Conservation (phyloP, 2,888 invertebrate genomes). For the Melanophora roralis region DNA sequence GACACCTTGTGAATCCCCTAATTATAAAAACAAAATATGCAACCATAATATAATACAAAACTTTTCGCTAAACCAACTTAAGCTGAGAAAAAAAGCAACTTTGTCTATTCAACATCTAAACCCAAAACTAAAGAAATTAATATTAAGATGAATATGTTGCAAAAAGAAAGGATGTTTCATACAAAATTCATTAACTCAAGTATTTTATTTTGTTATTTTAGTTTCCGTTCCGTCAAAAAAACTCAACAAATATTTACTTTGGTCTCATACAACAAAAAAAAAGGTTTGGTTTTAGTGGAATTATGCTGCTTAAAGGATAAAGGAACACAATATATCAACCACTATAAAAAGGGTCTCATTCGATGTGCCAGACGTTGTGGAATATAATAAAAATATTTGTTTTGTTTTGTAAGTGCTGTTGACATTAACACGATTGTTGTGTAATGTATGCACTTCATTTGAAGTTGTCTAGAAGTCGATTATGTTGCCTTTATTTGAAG, state of each 20-base stretch:
- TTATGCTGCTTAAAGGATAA: background rate
- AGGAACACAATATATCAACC: conserved; percentile 25
- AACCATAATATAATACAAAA: background rate
- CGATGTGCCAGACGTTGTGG: background rate
- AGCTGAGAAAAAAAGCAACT: background rate
- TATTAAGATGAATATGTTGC: background rate
- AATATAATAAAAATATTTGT: conserved; percentile 20
- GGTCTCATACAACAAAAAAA: background rate
- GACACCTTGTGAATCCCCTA: too few species aligned
- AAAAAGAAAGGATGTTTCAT: conserved; percentile 1
- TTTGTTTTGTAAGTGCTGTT: conserved; percentile 17
- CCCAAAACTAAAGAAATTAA: conserved; percentile 17
- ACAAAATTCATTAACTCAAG: conserved; percentile 54
- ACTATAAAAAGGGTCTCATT: background rate
- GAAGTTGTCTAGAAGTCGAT: conserved; percentile 6
- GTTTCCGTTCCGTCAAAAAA: conserved; percentile 12
- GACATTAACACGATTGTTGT: conserved; percentile 30
- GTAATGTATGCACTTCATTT: background rate
- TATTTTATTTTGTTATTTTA: conserved; percentile 51
- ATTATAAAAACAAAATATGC: background rate
- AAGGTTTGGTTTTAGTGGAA: conserved; percentile 8
- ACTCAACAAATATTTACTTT: background rate
- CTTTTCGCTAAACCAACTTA: background rate
- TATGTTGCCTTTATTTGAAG: background rate
- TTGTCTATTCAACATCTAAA: conserved; percentile 45